A percentile compares a stretch with the other conserved stretches of the same genome.
These are phyloP conservation scores for Nothobranchius furzeri DNA, from an alignment of 2,113 vertebrate genomes.

Conservation along the genomic window DNA sequence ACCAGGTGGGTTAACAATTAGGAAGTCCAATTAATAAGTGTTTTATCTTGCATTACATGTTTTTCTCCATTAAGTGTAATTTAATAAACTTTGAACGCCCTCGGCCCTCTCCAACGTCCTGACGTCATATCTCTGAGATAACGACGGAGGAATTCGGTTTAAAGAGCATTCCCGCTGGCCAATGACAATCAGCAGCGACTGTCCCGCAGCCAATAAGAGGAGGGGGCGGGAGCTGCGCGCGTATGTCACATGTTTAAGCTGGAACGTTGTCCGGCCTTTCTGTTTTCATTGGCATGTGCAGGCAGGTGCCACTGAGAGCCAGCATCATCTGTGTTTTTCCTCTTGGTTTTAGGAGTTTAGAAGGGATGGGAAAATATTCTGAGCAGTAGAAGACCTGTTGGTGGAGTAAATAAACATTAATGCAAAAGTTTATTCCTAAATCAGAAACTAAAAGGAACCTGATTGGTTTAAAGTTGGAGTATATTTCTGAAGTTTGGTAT, in stretches of 20 bases:
- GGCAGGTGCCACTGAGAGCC: constrained; percentile 39
- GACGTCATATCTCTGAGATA: constrained; percentile 76
- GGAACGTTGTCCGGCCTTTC: constrained; percentile 25
- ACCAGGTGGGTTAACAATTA: too few species aligned
- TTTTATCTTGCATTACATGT: not conserved
- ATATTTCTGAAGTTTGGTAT: too few species aligned
- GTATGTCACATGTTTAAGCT: constrained; percentile 72
- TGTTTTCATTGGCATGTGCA: constrained; percentile 26
- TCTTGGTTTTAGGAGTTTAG: constrained; percentile 8
- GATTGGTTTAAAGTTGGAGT: too few species aligned
- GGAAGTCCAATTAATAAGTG: not conserved
- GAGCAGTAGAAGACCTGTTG: not conserved
- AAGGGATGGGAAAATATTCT: not conserved
- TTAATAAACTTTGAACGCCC: constrained; percentile 1
- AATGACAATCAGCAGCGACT: constrained; percentile 56
- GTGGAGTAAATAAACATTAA: not conserved
- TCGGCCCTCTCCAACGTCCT: constrained; percentile 55
- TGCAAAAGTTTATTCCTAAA: not conserved
- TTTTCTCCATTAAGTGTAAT: not conserved
- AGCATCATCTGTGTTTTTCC: not conserved
- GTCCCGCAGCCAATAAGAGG: constrained; percentile 59
- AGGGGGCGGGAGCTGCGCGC: constrained; percentile 31
- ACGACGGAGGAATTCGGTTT: constrained; percentile 64
- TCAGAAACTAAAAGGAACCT: not conserved
- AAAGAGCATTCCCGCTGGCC: constrained; percentile 46